Conservation (phyloP, 2,797 vertebrate species). For the Muscicapa striata region DNA sequence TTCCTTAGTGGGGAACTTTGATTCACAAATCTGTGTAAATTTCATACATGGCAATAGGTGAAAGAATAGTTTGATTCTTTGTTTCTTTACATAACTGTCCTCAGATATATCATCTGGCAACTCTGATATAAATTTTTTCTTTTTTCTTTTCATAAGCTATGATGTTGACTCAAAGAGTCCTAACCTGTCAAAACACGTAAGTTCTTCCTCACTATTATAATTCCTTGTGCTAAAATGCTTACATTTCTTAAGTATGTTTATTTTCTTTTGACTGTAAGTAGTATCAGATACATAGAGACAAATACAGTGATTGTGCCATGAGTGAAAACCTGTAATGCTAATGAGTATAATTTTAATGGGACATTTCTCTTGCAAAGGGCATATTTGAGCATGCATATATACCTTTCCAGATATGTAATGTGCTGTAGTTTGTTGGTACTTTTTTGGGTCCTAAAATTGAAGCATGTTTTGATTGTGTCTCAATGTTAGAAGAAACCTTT, state of each 20-base stretch:
- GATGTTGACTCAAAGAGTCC: conserved; percentile 97
- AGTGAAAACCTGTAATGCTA: neutral
- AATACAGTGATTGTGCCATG: neutral
- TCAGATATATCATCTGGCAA: neutral
- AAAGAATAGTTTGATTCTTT: neutral
- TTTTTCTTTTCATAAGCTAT: conserved; percentile 79
- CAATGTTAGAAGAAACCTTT: neutral
- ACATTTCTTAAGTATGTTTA: neutral
- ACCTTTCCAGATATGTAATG: neutral
- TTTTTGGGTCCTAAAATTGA: neutral
- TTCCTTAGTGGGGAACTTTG: neutral
- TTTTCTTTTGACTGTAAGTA: neutral
- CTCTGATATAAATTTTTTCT: neutral
- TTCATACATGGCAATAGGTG: neutral
- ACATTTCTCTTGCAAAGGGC: neutral
- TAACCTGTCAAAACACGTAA: conserved; percentile 97
- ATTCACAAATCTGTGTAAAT: neutral
- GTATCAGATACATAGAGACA: neutral
- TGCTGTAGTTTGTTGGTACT: neutral
- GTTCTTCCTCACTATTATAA: conserved; percentile 59
- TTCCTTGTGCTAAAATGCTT: neutral
- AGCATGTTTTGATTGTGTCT: neutral
- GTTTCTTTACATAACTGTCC: neutral
- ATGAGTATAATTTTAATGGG: neutral
- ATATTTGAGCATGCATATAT: neutral